Conservation (phyloP, 2,888 invertebrate genomes). For the Glyphotaelius pellucidus region DNA sequence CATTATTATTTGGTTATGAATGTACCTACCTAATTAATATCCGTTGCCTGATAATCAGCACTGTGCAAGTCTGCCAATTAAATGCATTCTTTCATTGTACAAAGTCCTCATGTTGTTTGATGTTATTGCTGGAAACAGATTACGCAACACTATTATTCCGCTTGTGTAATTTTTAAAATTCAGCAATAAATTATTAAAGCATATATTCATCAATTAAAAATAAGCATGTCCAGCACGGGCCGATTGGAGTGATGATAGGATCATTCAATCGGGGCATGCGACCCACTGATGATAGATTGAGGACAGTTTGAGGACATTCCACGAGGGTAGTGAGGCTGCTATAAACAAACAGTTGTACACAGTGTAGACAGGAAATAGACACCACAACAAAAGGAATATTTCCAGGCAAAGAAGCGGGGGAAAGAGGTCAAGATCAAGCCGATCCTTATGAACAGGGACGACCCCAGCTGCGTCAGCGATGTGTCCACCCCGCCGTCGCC, state of each 20-base stretch:
- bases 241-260: background rate
- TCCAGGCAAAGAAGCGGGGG: constrained; percentile 67
- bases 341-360: background rate
- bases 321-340: background rate
- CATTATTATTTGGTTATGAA: constrained; percentile 3
- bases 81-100: constrained; percentile 23
- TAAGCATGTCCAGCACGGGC: background rate
- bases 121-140: background rate
- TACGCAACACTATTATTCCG: background rate
- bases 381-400: constrained; percentile 43
- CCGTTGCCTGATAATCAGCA: background rate
- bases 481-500: constrained; percentile 71
- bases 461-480: constrained; percentile 79
- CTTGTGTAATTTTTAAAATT: background rate
- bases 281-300: background rate
- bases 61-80: background rate
- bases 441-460: constrained; percentile 86
- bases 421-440: constrained; percentile 85
- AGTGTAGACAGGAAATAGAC: constrained; percentile 12
- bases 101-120: background rate
- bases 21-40: background rate
- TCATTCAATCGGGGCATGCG: background rate
- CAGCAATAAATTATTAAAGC: background rate
- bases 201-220: background rate
- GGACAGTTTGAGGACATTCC: background rate